Evolutionary conservation across 2,888 invertebrate genomes (phyloP).

Genomic region (Morpho deidamia): DNA sequence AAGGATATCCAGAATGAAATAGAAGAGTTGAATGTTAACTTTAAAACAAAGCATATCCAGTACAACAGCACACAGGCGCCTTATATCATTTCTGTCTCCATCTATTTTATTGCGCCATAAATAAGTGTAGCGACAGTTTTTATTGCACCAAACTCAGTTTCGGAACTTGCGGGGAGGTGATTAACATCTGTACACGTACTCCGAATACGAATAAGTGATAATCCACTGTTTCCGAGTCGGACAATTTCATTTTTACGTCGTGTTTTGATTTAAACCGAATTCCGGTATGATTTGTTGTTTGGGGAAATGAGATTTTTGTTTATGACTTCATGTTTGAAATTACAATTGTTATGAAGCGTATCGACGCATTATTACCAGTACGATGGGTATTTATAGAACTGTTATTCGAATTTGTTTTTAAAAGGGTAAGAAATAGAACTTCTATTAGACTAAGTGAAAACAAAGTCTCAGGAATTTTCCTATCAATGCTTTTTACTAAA

Average conservation of each 20-base stretch:
- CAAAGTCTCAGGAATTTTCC: too few species aligned
- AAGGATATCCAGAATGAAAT: neutral
- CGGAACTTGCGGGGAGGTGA: constrained; percentile 48
- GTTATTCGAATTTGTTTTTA: too few species aligned
- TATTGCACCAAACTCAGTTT: constrained; percentile 60
- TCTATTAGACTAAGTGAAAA: too few species aligned
- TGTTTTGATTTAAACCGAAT: constrained; percentile 6
- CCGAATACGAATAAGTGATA: constrained; percentile 50
- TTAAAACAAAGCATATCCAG: constrained; percentile 4
- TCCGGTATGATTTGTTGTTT: constrained; percentile 2
- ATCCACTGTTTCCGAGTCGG: constrained; percentile 31
- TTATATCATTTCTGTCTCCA: constrained; percentile 40
- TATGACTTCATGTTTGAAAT: neutral
- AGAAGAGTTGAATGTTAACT: constrained; percentile 1
- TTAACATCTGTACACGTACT: constrained; percentile 53
- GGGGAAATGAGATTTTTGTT: constrained; percentile 4
- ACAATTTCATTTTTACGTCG: constrained; percentile 34
- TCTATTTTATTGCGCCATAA: constrained; percentile 68
- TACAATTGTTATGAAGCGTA: neutral
- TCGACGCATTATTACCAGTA: too few species aligned
- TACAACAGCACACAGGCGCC: constrained; percentile 8
- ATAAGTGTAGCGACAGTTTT: constrained; percentile 68
- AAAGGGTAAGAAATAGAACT: too few species aligned
- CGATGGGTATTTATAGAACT: too few species aligned
- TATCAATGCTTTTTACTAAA: too few species aligned